Conservation (phyloP, 1,140 invertebrate genomes). For the Colletes latitarsis region DNA sequence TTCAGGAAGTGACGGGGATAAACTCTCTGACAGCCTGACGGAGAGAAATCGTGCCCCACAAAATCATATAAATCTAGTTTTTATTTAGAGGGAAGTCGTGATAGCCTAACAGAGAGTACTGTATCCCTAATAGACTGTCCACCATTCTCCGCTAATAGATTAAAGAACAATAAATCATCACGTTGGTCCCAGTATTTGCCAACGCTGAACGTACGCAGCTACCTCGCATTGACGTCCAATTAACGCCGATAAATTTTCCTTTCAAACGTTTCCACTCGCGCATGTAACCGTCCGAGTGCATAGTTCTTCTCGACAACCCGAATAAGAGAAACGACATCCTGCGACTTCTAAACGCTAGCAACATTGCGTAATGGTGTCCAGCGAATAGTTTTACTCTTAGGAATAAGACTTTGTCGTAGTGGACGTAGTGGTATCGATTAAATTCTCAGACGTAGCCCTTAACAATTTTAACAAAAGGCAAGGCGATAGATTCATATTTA, state of each 20-base stretch:
- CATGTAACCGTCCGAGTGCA: neutral
- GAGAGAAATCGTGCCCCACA: no score
- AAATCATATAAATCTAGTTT: no score
- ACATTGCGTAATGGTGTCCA: neutral
- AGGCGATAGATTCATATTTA: no score
- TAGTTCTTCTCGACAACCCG: constrained; percentile 10
- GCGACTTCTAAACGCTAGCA: neutral
- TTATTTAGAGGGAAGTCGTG: no score
- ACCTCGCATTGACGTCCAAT: constrained; percentile 8
- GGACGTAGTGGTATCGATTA: no score
- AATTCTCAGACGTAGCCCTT: no score
- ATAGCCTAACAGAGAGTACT: no score
- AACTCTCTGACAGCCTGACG: no score
- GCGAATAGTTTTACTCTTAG: no score
- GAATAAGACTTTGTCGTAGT: no score
- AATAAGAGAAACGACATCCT: constrained; percentile 2
- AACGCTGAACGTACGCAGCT: neutral
- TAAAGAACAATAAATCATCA: neutral
- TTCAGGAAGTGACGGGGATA: no score
- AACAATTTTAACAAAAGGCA: no score
- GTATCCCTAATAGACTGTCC: neutral
- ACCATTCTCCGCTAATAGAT: neutral
- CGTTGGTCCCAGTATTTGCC: neutral
- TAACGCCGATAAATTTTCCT: constrained; percentile 28
- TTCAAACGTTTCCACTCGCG: constrained; percentile 14